A percentile compares a stretch with the other conserved stretches of the same genome.
phyloP scores from a whole-genome alignment of 2,113 vertebrate genomes.

The Pholis gunnellus region DNA sequence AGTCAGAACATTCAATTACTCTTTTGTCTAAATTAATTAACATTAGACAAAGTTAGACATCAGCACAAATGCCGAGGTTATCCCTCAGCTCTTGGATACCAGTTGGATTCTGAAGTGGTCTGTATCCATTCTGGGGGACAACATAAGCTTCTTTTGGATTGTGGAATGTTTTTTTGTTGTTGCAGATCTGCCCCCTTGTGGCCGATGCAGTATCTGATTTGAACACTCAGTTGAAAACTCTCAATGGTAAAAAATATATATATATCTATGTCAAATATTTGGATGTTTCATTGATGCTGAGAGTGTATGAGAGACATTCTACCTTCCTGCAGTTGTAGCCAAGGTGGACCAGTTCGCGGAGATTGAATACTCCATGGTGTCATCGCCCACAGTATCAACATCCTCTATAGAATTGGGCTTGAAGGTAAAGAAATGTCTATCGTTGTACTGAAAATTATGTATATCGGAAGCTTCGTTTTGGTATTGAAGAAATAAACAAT shows the following conservation, averaged over 20 bases:
- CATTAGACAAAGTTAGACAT: neutral
- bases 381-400: constrained; percentile 64
- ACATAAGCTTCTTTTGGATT: no score
- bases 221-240: constrained; percentile 81
- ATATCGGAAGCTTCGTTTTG: neutral
- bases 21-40: neutral
- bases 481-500: neutral
- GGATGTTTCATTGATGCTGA: neutral
- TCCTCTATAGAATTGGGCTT: constrained; percentile 75
- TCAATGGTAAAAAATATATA: constrained; percentile 78
- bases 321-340: constrained; percentile 74
- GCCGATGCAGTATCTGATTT: constrained; percentile 64
- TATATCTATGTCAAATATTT: neutral
- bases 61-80: neutral
- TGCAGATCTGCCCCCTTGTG: constrained; percentile 84
- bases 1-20: neutral
- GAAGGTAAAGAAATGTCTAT: constrained; percentile 72
- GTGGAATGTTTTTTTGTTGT: neutral
- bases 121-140: neutral
- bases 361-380: constrained; percentile 84
- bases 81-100: neutral
- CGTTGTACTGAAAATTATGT: neutral
- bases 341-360: constrained; percentile 83
- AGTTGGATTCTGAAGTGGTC: neutral
- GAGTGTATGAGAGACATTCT: neutral